Evolutionary conservation across 2,113 vertebrate genomes (phyloP), one percentile per base, ranked within the genome.

Genomic region (Ellobius talpinus): DNA sequence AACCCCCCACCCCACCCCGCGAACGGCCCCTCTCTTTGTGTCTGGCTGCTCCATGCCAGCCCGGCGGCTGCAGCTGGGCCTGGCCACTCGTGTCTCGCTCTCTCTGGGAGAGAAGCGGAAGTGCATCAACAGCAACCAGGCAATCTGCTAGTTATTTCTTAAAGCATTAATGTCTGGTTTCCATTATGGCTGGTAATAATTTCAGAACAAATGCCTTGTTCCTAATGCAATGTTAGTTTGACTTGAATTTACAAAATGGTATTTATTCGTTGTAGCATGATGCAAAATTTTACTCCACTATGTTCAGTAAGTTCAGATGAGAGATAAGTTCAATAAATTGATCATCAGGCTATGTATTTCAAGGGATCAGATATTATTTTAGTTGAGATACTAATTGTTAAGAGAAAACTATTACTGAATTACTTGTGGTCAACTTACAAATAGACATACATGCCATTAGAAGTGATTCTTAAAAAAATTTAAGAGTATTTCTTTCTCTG

Each of bases 1-100:
- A 99, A 99, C 99, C 99, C 98, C 99, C 98, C 98, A 98, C 98
- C 99, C 98, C 98, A 98, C 98, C 98, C 98, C 98, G 98, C 98
- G 98, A 96, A 98, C 98, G 98, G 98, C 98, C 98, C 98, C 98
- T 98, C n/a, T n/a, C n/a, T n/a, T n/a, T n/a, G n/a, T n/a, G n/a
- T n/a, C n/a, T n/a, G n/a, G n/a, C n/a, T n/a, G n/a, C n/a, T n/a
- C n/a, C n/a, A n/a, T n/a, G n/a, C n/a, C n/a, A n/a, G n/a, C n/a
- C n/a, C n/a, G n/a, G n/a, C n/a, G n/a, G n/a, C n/a, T n/a, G n/a
- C n/a, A n/a, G n/a, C n/a, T n/a, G n/a, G n/a, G n/a, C n/a, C n/a
- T n/a, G n/a, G n/a, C n/a, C n/a, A n/a, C n/a, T n/a, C n/a, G n/a
- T n/a, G n/a, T n/a, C n/a, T n/a, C n/a, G n/a, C n/a, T n/a, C n/a